Conservation (phyloP, 2,888 invertebrate species). For the Chloromyia formosa region DNA sequence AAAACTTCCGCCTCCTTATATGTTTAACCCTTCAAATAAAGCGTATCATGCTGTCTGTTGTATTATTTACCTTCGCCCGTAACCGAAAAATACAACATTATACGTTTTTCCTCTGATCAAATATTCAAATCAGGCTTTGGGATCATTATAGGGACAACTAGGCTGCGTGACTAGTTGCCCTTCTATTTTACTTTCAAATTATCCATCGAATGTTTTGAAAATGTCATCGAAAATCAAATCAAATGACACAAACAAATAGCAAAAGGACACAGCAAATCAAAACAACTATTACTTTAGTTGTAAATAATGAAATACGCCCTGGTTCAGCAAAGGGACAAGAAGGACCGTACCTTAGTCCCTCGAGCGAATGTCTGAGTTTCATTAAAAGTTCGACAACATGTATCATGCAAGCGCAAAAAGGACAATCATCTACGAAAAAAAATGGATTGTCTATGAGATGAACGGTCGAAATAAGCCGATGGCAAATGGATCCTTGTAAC, state of each 20-base stretch:
- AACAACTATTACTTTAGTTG: neutral
- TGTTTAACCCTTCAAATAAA: too few relatives aligned
- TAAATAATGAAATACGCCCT: neutral
- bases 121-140: slow-evolving; percentile 4
- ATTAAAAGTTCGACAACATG: neutral
- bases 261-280: neutral
- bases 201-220: neutral
- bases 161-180: neutral
- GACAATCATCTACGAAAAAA: neutral
- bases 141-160: neutral
- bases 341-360: slow-evolving; percentile 1
- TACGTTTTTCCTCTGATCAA: neutral
- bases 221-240: slow-evolving; percentile 7
- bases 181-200: slow-evolving; percentile 12
- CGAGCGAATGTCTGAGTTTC: neutral
- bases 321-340: slow-evolving; percentile 1
- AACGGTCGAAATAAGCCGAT: neutral
- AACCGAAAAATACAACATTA: neutral
- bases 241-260: neutral
- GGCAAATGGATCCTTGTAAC: too few relatives aligned
- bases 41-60: too few relatives aligned
- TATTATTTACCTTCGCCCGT: too few relatives aligned
- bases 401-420: neutral
- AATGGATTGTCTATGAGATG: neutral
- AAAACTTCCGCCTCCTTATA: too few relatives aligned